These are phyloP conservation scores for Rhineura floridana DNA, from an alignment of 2,113 vertebrate genomes.

Conservation along the genomic window DNA sequence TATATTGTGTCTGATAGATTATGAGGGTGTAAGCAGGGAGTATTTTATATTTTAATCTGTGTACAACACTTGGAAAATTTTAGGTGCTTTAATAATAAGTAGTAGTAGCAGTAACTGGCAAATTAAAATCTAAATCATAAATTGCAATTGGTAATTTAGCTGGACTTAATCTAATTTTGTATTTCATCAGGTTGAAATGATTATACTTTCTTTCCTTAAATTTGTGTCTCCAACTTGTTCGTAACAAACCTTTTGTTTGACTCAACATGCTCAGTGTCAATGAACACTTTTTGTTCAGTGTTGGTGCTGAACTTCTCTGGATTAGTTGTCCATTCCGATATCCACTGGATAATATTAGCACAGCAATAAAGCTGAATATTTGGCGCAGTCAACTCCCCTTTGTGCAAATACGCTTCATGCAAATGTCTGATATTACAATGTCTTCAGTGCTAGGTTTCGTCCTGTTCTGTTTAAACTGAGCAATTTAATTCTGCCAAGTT, in stretches of 20 bases:
- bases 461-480: neutral
- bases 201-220: neutral
- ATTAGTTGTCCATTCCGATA: neutral
- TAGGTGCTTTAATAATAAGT: neutral
- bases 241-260: neutral
- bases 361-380: neutral
- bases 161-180: neutral
- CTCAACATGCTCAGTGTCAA: too few species aligned
- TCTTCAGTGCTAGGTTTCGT: neutral
- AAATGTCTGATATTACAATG: neutral
- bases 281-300: neutral
- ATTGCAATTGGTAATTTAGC: neutral
- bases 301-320: neutral
- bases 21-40: neutral
- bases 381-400: neutral
- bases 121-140: neutral
- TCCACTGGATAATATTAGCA: neutral
- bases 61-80: neutral
- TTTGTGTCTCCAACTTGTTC: neutral
- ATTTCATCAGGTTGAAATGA: neutral
- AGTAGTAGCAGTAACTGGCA: neutral
- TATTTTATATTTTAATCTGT: neutral
- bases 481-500: neutral
- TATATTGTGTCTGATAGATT: neutral
- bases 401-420: too few species aligned